Evolutionary conservation across 2,888 invertebrate genomes (phyloP).

Genomic region (Magallana nippona): DNA sequence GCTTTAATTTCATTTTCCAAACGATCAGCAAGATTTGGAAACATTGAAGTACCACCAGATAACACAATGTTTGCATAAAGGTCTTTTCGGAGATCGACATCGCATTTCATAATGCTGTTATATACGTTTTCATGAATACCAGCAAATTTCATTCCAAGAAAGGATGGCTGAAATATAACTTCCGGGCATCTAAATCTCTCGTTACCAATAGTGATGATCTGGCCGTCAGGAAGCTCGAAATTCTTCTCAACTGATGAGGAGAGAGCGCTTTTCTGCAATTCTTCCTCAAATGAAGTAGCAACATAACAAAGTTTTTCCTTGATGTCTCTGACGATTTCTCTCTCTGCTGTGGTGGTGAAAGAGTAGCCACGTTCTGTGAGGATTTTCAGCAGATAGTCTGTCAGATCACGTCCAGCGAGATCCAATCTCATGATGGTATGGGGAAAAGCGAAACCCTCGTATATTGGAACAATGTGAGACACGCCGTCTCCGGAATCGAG

Average conservation of each 20-base stretch:
- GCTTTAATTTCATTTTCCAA: too few relatives aligned
- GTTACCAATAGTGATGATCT: conserved; percentile 45
- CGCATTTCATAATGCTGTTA: conserved; percentile 17
- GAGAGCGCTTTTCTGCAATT: conserved; percentile 90
- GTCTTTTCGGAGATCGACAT: conserved; percentile 48
- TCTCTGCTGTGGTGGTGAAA: conserved; percentile 36
- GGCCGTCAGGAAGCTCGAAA: conserved; percentile 81
- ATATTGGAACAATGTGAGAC: too few relatives aligned
- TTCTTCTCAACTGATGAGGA: conserved; percentile 94
- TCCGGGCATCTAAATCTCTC: conserved; percentile 80
- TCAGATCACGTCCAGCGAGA: too few relatives aligned
- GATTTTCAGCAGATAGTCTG: too few relatives aligned
- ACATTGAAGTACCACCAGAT: conserved; percentile 72
- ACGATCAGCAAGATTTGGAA: not conserved
- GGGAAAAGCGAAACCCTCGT: too few relatives aligned
- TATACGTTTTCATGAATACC: conserved; percentile 74
- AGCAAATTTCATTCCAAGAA: conserved; percentile 84
- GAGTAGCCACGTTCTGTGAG: too few relatives aligned
- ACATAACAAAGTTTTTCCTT: conserved; percentile 80
- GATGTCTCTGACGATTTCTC: conserved; percentile 46
- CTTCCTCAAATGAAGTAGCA: conserved; percentile 94
- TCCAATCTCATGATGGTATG: too few relatives aligned
- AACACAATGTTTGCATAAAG: conserved; percentile 59
- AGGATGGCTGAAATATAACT: conserved; percentile 91
- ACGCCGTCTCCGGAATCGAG: too few relatives aligned